Base-by-base conservation (phyloP, 2,888 invertebrate species). In the Myopa tessellatipennis region DNA sequence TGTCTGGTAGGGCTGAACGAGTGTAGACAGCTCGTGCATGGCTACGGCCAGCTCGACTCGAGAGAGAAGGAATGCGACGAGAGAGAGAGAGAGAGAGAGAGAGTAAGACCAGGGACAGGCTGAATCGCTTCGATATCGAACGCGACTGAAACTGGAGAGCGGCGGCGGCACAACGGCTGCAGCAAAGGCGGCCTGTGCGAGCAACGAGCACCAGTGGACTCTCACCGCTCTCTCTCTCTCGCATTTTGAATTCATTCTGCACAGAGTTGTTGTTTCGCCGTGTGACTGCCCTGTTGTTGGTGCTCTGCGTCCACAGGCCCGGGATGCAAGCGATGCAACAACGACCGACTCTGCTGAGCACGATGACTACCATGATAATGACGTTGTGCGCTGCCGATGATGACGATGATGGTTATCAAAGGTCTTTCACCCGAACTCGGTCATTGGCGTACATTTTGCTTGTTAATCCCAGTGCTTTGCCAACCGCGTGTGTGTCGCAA, bases 361-460 rank as follows among this genome's bases (percentile, higher is more conserved):
- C 77, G 73, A 77, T 55, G 77, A 76, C 72, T 70, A 36, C 58
- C 71, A 75, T 78, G 77, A 74, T 79, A 79, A 78, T 79, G 68
- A 74, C 68, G 69, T 69, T 45, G 74, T 26, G 45, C 58, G 58
- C 52, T 71, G 77, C 45, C 61, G 60, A 85, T 84, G 83, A 86
- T 85, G 85, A 87, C 85, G 85, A 88, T 86, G 87, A 88, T 88
- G 88, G 87, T 88, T 87, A 88, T 88, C 88, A 89, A 89, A 89
- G 89, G 89, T 89, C 89, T 89, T 89, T 89, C 89, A 89, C 89
- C 89, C 89, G 89, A 88, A 88, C 89, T 89, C 89, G 89, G 89
- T 89, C 89, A 89, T 89, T 89, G 89, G 89, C 89, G 89, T 89
- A 88, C 88, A 88, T 88, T 26, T 88, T 85, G 87, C 86, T 85